Evolutionary conservation across 2,888 invertebrate genomes (phyloP), one percentile per base, ranked within the genome.

Genomic region (Cactoblastis cactorum): DNA sequence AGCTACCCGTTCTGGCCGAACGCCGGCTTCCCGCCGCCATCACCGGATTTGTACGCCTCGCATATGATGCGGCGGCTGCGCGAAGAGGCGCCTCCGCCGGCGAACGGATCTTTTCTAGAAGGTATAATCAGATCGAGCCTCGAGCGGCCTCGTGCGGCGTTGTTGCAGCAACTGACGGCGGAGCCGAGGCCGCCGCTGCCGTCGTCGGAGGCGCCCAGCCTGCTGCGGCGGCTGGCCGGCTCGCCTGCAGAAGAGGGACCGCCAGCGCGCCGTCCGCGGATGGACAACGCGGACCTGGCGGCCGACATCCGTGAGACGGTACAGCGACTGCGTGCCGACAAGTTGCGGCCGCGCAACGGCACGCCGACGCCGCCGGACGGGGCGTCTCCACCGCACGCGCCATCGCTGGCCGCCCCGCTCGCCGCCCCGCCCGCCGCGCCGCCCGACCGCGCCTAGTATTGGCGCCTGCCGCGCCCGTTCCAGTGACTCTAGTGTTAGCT

Each of bases 101-200:
- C 75, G 3, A 93, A 94, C 59, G 95, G 95, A 58, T 95, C 95
- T n/a, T 95, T 96, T 76, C 90, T 96, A 48, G 95, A 96, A 72
- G 96, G 95, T 48, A 95, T 96, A 65, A 96, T 96, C 62, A 90
- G 95, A 65, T 95, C 95, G 60, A 95, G 94, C 61, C 87, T 96
- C 55, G 95, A 95, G 77, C 91, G 91, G 72, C 89, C 88, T 51
- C 77, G 74, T 0, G 78, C 75, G 18, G 81, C 82, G 59, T 59
- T 82, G 61, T 68, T 84, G 71, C 80, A 79, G 76, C 78, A 80
- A 57, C 63, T 79, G 65, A 74, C 77, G 49, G 73, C 61, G 14
- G 79, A 77, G 62, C 65, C 67, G 51, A 63, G 70, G 28, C 69
- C 76, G 8, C 72, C 76, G 18, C 54, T 59, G 52, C 60, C 69